These are phyloP conservation scores for Ditula angustiorana DNA, from an alignment of 2,888 invertebrate genomes.

Conservation along the genomic window DNA sequence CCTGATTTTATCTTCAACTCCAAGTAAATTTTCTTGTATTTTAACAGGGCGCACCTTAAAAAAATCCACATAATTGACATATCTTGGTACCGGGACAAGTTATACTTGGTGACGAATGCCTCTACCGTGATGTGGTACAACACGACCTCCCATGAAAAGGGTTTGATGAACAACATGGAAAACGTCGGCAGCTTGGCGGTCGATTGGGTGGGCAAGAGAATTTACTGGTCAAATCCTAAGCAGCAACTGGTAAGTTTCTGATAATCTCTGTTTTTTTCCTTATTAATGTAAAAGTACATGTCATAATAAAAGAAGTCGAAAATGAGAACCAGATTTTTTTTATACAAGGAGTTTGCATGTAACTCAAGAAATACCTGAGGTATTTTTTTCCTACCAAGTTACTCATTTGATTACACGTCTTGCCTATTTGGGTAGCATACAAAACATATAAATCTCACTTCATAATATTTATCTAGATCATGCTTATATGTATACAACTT, in stretches of 20 bases:
- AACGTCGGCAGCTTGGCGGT: conserved; percentile 93
- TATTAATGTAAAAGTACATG: too few species aligned
- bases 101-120: conserved; percentile 91
- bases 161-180: conserved; percentile 87
- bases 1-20: too few species aligned
- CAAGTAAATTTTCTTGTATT: not conserved
- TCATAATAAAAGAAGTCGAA: too few species aligned
- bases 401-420: too few species aligned
- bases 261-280: not conserved
- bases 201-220: conserved; percentile 95
- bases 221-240: conserved; percentile 96
- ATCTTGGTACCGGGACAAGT: conserved; percentile 90
- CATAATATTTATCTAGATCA: too few species aligned
- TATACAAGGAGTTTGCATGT: too few species aligned
- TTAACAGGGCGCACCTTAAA: conserved; percentile 77
- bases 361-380: too few species aligned
- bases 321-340: too few species aligned
- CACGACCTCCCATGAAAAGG: conserved; percentile 85
- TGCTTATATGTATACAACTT: too few species aligned
- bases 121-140: conserved; percentile 91
- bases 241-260: conserved; percentile 89
- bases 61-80: conserved; percentile 89
- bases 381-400: too few species aligned
- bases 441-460: too few species aligned
- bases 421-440: too few species aligned